Percentiles rank a stretch among this genome's conserved stretches.
Evolutionary conservation across 1,140 invertebrate species (phyloP).

Genomic region (Zophobas morio): DNA sequence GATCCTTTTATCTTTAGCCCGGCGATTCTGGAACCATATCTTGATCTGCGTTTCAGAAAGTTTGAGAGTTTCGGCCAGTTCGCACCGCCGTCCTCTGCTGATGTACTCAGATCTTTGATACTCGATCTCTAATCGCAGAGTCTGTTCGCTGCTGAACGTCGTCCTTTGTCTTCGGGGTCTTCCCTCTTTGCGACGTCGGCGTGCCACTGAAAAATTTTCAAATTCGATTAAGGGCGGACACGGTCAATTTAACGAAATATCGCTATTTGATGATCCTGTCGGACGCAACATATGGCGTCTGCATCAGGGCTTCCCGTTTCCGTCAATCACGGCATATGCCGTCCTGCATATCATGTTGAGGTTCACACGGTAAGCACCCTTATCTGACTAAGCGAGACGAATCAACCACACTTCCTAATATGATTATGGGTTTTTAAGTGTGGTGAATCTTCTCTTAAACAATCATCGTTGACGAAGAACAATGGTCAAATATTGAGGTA

Average conservation of each 20-base stretch:
- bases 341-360: constrained; percentile 44
- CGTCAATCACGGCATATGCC: constrained; percentile 54
- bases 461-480: no score
- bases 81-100: constrained; percentile 86
- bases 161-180: constrained; percentile 90
- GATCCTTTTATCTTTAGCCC: constrained; percentile 96
- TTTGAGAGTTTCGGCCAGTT: constrained; percentile 85
- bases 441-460: no score
- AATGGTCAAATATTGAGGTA: no score
- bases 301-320: constrained; percentile 52
- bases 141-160: constrained; percentile 95
- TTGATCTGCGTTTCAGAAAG: constrained; percentile 96
- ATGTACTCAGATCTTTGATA: constrained; percentile 94
- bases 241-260: constrained; percentile 41
- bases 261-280: constrained; percentile 14
- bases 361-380: constrained; percentile 49
- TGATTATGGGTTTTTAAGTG: background rate
- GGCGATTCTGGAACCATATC: constrained; percentile 97
- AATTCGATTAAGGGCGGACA: constrained; percentile 1
- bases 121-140: constrained; percentile 89
- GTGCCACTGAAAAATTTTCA: constrained; percentile 78
- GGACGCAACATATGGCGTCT: constrained; percentile 44
- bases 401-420: constrained; percentile 36
- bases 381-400: constrained; percentile 9
- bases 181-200: constrained; percentile 87